Conservation (phyloP, 2,113 vertebrate species). For the Myiopsitta monachus region DNA sequence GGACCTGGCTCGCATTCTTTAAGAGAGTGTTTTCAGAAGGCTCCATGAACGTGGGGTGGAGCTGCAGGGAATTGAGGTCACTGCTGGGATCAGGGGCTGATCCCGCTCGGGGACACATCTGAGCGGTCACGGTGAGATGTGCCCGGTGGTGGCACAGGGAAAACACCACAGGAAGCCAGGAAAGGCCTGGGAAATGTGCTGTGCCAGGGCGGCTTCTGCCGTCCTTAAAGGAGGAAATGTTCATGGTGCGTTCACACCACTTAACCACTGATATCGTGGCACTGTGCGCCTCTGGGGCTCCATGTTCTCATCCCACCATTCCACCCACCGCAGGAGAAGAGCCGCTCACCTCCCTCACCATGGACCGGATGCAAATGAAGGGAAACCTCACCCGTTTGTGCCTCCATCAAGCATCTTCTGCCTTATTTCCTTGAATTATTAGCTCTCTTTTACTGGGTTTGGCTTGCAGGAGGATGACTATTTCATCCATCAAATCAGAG, state of each 20-base stretch:
- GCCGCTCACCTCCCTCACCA: not conserved
- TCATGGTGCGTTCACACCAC: fast-evolving
- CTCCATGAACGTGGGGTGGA: not conserved
- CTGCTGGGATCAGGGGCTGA: fast-evolving
- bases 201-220: not conserved
- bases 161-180: not conserved
- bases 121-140: not conserved
- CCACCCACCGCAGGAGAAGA: not conserved
- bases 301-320: not conserved
- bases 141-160: not conserved
- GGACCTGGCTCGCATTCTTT: not conserved
- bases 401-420: conserved; percentile 47
- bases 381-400: conserved; percentile 21
- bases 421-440: conserved; percentile 58
- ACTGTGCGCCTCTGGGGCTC: not conserved
- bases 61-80: not conserved
- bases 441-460: conserved; percentile 74
- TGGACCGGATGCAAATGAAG: conserved; percentile 19
- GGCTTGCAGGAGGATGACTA: conserved; percentile 69
- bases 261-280: fast-evolving
- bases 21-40: not conserved
- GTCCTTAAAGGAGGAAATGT: not conserved
- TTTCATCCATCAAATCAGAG: conserved; percentile 76
- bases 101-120: not conserved
- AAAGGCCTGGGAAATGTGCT: not conserved